These are phyloP conservation scores for Sebastes diploproa DNA, from an alignment of 2,797 vertebrate genomes.

Conservation along the genomic window DNA sequence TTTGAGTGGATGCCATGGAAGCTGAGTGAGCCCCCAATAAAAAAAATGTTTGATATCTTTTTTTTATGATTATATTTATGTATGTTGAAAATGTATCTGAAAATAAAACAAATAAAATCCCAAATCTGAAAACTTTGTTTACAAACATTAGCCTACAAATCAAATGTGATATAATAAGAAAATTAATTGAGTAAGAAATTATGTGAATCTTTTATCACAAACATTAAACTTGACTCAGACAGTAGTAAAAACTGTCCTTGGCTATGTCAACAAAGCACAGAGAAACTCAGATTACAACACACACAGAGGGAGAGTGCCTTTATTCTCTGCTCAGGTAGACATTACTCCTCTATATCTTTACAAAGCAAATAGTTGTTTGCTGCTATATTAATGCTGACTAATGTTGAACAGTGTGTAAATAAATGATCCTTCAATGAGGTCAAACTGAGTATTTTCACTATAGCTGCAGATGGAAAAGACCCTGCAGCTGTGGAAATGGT, in stretches of 20 bases:
- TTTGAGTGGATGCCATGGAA: neutral
- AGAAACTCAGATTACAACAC: too few relatives aligned
- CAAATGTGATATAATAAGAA: neutral
- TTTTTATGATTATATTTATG: neutral
- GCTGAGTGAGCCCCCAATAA: neutral
- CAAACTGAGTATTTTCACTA: neutral
- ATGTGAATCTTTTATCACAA: neutral
- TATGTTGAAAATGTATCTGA: neutral
- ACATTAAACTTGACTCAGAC: neutral
- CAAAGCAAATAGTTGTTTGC: neutral
- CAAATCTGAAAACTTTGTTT: neutral
- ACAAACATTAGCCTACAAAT: neutral
- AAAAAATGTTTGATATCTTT: too few relatives aligned
- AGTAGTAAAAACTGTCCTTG: neutral
- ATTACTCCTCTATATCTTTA: neutral
- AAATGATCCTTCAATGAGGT: neutral
- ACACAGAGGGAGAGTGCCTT: neutral
- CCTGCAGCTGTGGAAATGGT: conserved; percentile 2
- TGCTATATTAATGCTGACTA: neutral
- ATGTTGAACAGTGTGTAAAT: neutral
- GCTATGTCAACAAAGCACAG: too few relatives aligned
- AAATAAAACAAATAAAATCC: neutral
- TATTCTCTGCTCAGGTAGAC: neutral
- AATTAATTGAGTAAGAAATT: neutral
- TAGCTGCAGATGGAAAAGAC: neutral